Conservation (phyloP, 2,113 vertebrate genomes). For the Phasianus colchicus region DNA sequence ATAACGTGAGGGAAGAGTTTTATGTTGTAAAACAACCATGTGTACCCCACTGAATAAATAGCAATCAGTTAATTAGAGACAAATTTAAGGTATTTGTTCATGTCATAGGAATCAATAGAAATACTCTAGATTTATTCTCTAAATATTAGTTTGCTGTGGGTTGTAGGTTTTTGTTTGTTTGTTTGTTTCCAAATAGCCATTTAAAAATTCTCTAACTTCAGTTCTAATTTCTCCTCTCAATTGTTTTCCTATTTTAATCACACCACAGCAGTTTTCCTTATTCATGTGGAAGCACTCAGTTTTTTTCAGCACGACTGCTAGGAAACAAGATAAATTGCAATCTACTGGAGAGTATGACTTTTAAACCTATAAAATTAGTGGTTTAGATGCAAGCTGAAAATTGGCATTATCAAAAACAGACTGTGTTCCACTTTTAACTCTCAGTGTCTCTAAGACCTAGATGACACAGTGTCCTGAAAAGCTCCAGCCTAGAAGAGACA, state of each 20-base stretch:
- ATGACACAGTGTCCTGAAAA: not conserved
- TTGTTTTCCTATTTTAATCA: slow-evolving; percentile 21
- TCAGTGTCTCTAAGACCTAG: not conserved
- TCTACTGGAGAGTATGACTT: not conserved
- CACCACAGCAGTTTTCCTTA: not conserved
- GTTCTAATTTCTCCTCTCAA: slow-evolving; percentile 20
- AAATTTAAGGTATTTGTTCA: not conserved
- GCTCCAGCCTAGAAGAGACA: not conserved
- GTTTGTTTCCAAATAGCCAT: not conserved
- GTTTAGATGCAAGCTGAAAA: not conserved
- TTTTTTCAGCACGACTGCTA: slow-evolving; percentile 11
- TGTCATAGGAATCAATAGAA: not conserved
- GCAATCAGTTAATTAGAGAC: not conserved
- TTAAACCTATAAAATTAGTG: slow-evolving; percentile 9
- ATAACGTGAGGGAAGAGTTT: not conserved
- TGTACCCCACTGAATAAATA: not conserved
- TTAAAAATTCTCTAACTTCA: slow-evolving; percentile 26
- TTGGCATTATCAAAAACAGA: not conserved
- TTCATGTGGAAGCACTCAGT: not conserved
- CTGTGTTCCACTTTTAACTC: not conserved
- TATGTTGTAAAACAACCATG: slow-evolving; percentile 22
- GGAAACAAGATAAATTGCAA: slow-evolving; percentile 16
- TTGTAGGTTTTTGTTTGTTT: not conserved
- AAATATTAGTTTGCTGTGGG: not conserved
- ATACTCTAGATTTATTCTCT: not conserved